Evolutionary conservation across 1,140 invertebrate genomes (phyloP).

Genomic region (Pogonus chalceus): DNA sequence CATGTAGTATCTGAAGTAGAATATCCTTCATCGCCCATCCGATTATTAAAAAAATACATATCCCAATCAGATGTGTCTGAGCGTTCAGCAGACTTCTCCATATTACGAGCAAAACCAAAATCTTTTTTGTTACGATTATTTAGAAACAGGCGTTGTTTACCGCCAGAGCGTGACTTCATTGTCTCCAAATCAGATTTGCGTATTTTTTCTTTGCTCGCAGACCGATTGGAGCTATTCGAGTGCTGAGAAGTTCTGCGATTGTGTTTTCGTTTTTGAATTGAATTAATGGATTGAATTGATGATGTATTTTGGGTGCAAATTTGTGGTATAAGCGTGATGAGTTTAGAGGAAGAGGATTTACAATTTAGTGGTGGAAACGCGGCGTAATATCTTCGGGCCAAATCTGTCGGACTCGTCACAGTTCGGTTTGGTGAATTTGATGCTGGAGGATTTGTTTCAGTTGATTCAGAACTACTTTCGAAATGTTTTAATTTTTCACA

Average conservation of each 20-base stretch:
- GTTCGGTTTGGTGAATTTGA: not conserved
- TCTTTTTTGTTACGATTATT: slow-evolving; percentile 14
- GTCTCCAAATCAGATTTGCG: slow-evolving; percentile 13
- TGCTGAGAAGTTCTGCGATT: not conserved
- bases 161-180: slow-evolving; percentile 14
- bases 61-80: slow-evolving; percentile 14
- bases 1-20: not conserved
- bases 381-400: slow-evolving; percentile 30
- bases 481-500: slow-evolving; percentile 40
- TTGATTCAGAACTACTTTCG: slow-evolving; percentile 17
- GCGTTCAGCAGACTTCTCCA: slow-evolving; percentile 12
- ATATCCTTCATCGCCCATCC: not conserved
- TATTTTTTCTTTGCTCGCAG: slow-evolving; percentile 17
- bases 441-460: not conserved
- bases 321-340: slow-evolving; percentile 25
- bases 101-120: slow-evolving; percentile 12
- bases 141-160: slow-evolving; percentile 15
- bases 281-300: not conserved
- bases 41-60: slow-evolving; percentile 9
- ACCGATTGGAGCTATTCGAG: too few species aligned
- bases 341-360: slow-evolving; percentile 13
- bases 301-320: slow-evolving; percentile 13
- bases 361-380: slow-evolving; percentile 28
- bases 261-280: slow-evolving; percentile 3
- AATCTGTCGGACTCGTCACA: slow-evolving; percentile 18